Evolutionary conservation across 2,888 invertebrate genomes (phyloP).

Genomic region (Brenthis hecate): DNA sequence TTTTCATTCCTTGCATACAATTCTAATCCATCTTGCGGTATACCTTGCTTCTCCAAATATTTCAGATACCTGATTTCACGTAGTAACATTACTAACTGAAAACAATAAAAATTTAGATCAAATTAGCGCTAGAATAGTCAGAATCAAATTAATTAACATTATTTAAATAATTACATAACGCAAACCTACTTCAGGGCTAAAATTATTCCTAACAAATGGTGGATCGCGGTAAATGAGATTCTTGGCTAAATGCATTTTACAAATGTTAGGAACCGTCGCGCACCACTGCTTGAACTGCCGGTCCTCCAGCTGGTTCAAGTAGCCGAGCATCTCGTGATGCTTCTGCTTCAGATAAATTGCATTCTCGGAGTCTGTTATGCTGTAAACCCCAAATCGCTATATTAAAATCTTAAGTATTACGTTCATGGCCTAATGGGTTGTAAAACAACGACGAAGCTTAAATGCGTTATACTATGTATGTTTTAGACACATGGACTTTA

Average conservation of each 20-base stretch:
- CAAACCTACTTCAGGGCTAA: conserved; percentile 81
- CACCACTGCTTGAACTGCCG: conserved; percentile 87
- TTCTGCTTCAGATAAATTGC: conserved; percentile 80
- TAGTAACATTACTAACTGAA: conserved; percentile 86
- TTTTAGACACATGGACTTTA: no score
- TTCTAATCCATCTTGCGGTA: conserved; percentile 83
- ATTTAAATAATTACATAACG: background rate
- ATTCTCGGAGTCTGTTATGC: conserved; percentile 83
- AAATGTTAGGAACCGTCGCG: conserved; percentile 84
- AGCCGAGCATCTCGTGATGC: conserved; percentile 85
- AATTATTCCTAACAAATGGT: conserved; percentile 84
- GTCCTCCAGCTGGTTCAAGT: conserved; percentile 84
- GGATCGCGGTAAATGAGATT: conserved; percentile 82
- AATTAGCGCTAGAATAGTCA: background rate
- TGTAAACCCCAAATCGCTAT: conserved; percentile 43
- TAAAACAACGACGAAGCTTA: no score
- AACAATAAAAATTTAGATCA: background rate
- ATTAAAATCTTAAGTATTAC: no score
- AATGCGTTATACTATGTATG: no score
- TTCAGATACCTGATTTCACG: conserved; percentile 91
- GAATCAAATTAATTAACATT: background rate
- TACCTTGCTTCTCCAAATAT: conserved; percentile 84
- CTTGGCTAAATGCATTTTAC: conserved; percentile 83
- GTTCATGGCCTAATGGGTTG: background rate
- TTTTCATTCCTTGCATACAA: conserved; percentile 87